Conservation (phyloP, 2,888 invertebrate genomes). For the Athalia rosae region DNA sequence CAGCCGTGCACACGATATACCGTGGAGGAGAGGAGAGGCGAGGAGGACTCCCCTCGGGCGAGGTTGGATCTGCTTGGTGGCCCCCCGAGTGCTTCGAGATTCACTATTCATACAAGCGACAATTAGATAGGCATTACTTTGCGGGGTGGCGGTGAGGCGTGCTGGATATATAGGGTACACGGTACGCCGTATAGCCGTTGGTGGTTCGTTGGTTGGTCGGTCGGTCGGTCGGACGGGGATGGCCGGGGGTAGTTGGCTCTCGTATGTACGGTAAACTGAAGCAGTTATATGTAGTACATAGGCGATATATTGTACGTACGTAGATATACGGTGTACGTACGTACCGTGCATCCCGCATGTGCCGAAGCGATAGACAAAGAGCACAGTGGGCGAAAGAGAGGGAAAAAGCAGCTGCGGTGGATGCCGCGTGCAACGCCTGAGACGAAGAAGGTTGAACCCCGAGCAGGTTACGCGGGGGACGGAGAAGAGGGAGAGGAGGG, state of each 20-base stretch:
- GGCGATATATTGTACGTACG: no score
- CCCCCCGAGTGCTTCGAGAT: slow-evolving; percentile 71
- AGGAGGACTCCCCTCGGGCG: slow-evolving; percentile 54
- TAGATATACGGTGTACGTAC: no score
- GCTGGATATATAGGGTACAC: slow-evolving; percentile 45
- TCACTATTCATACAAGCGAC: slow-evolving; percentile 74
- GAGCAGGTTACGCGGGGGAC: not conserved
- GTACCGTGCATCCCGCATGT: no score
- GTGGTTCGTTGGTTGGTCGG: slow-evolving; percentile 8
- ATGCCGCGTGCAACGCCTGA: not conserved
- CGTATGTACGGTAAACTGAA: slow-evolving; percentile 27
- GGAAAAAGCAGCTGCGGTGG: slow-evolving; percentile 11
- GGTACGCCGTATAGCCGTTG: slow-evolving; percentile 5
- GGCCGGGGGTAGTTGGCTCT: slow-evolving; percentile 16
- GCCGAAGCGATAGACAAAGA: no score
- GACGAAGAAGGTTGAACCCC: not conserved
- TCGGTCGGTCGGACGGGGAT: not conserved
- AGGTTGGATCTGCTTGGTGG: slow-evolving; percentile 38
- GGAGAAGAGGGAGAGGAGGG: slow-evolving; percentile 48
- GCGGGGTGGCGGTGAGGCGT: slow-evolving; percentile 17
- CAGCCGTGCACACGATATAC: not conserved
- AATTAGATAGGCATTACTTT: slow-evolving; percentile 73
- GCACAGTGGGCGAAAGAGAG: no score
- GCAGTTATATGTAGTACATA: no score
- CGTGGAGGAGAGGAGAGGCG: no score